Conservation (phyloP, 2,113 vertebrate species). For the Callipepla squamata region DNA sequence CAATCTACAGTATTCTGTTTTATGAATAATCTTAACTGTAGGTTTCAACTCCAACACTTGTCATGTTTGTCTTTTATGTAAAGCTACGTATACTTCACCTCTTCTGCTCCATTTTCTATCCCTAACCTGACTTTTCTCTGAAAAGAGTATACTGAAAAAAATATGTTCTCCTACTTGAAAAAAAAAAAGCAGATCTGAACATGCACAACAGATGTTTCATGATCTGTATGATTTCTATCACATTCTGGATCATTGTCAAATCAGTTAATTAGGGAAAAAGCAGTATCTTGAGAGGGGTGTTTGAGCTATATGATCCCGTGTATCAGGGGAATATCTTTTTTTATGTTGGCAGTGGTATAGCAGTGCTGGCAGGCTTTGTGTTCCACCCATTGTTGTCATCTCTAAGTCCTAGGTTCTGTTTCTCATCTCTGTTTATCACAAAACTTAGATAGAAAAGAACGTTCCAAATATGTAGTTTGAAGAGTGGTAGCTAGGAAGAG, state of each 20-base stretch:
- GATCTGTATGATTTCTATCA: neutral
- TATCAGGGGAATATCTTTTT: neutral
- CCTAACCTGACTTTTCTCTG: neutral
- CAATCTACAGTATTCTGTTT: neutral
- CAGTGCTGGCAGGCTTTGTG: neutral
- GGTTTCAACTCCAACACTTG: neutral
- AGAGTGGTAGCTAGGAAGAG: neutral
- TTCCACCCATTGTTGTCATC: neutral
- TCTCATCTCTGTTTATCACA: neutral
- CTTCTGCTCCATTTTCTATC: neutral
- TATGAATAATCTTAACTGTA: neutral
- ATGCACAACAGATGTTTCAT: neutral
- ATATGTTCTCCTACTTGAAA: neutral
- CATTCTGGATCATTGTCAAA: neutral
- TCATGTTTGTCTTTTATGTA: neutral
- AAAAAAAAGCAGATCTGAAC: neutral
- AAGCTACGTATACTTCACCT: neutral
- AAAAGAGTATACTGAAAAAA: neutral
- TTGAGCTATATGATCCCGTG: neutral
- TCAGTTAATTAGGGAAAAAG: neutral
- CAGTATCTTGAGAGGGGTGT: neutral
- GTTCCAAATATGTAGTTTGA: neutral
- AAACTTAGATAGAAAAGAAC: neutral
- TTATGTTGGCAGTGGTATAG: neutral
- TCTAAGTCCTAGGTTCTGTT: neutral